Evolutionary conservation across 2,888 invertebrate species (phyloP), one percentile per base, ranked within the genome.

Genomic region (Petrophora chlorosata): DNA sequence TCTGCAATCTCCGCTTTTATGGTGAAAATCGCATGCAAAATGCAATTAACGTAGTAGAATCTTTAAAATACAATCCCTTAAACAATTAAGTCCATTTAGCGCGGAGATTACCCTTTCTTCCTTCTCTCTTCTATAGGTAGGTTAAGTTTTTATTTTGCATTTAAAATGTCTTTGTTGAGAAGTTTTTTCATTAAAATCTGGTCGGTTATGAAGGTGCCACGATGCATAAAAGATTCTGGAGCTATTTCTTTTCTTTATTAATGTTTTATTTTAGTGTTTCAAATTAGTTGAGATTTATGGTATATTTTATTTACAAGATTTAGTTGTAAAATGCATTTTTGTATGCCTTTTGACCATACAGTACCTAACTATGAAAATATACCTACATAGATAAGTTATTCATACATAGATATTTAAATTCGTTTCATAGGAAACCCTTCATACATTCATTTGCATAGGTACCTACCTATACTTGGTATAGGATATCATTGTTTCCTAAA

Each of bases 131-230:
- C 13, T 44, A 29, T 36, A 28, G 22, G 43, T 50, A 50, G 50
- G 53, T 48, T 36, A 53, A 49, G 56, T 56, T 61, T 60, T 53
- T 73, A 73, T 73, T 79, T 76, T 76, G 76, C 78, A 79, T 79
- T 78, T 76, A 74, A 76, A 79, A 73, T 77, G 64, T 73, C 73
- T 71, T 73, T 69, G 71, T 63, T 53, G 52, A 60, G 68, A 78
- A 79, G 65, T 78, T 79, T 79, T 79, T 80, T 80, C 80, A 80
- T 80, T 80, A 77, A 78, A 75, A 73, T 74, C 70, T 68, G 66
- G 67, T 69, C 62, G 68, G 70, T 73, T 72, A 73, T 70, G 65
- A 69, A 71, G 62, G 65, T 63, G 66, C 62, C 59, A 56, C 59
- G 67, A 67, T 79, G 76, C 73, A 79, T 78, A 77, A 79, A 77